Evolutionary conservation across 1,140 invertebrate genomes (phyloP).

Genomic region (Arctopsyche grandis): DNA sequence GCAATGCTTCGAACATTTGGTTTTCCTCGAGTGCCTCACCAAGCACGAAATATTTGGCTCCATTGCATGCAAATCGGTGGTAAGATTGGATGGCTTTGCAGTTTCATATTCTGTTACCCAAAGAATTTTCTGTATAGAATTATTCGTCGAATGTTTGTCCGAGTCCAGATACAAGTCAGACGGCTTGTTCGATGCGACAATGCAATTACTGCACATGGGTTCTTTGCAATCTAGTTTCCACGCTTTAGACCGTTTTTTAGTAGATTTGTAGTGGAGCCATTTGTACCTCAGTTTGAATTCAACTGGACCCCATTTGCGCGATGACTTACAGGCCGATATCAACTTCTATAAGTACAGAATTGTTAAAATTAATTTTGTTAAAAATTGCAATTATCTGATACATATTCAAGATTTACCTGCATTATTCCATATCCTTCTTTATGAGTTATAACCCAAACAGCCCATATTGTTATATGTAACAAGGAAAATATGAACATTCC

Average conservation of each 20-base stretch:
- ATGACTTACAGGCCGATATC: conserved; percentile 63
- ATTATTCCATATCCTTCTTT: conserved; percentile 62
- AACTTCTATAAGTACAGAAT: conserved; percentile 62
- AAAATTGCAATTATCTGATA: background rate
- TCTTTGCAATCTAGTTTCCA: background rate
- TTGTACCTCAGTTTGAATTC: conserved; percentile 66
- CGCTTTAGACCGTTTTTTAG: conserved; percentile 21
- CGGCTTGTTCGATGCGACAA: background rate
- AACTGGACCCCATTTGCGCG: conserved; percentile 67
- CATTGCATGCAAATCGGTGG: background rate
- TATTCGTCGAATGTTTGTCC: conserved; percentile 23
- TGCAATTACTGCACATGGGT: background rate
- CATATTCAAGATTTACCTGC: conserved; percentile 56
- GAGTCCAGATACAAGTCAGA: conserved; percentile 11
- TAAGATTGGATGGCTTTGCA: background rate
- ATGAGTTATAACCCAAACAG: conserved; percentile 59
- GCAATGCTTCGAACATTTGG: conserved; percentile 19
- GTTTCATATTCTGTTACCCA: conserved; percentile 35
- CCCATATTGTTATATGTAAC: conserved; percentile 61
- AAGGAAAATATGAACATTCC: conserved; percentile 61
- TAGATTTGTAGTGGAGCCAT: conserved; percentile 64
- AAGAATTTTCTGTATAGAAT: conserved; percentile 37
- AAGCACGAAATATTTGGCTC: conserved; percentile 14
- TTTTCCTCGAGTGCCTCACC: conserved; percentile 11
- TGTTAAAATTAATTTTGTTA: conserved; percentile 22